Base-by-base conservation (phyloP, 2,888 invertebrate species). In the Rotaria socialis region DNA sequence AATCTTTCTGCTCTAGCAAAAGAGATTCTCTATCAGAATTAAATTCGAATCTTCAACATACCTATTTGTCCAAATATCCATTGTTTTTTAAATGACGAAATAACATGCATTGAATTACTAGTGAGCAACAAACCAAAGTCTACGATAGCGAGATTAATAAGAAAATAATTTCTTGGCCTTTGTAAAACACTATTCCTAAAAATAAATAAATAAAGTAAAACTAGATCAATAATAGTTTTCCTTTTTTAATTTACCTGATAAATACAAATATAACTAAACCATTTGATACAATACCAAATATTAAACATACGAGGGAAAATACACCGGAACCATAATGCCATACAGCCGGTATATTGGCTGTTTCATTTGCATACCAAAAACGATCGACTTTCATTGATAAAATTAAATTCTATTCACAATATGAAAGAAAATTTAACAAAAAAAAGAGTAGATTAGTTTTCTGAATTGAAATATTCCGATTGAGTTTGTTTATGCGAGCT, bases 61-160 rank as follows among this genome's bases (percentile, higher is more conserved):
- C 85, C 86, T 16, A 55, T 24, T 60, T 86, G 86, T 56, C 85
- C 85, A 41, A 86, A 86, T 41, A 75, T 24, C 86, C 86, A 86
- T 19, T 67, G 47, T 27, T 41, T 0, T 56, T 80, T 43, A 80
- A 60, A 85, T 43, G 85, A 85, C 16, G 85, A 85, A 14, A 84
- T 85, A 22, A 84, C 58, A 84, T 85, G 67, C 80, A 85, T 56
- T 67, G 86, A 85, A 52, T 52, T 19, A 19, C 60, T 85, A 35
- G 84, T 35, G 56, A 85, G 60, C 19, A 86, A 16, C 67, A 85
- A 75, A 5, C 56, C 75, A 16, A 86, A 27, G 84, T 86, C 85
- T 14, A 85, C 75, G 22, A 86, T 84, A 2, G 85, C 86, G n/a
- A 86, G 56, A 86, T 86, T 85, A 8, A 86, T 84, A 24, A 86